phyloP scores from a whole-genome alignment of 2,888 invertebrate genomes.

The Poecilus cupreus region DNA sequence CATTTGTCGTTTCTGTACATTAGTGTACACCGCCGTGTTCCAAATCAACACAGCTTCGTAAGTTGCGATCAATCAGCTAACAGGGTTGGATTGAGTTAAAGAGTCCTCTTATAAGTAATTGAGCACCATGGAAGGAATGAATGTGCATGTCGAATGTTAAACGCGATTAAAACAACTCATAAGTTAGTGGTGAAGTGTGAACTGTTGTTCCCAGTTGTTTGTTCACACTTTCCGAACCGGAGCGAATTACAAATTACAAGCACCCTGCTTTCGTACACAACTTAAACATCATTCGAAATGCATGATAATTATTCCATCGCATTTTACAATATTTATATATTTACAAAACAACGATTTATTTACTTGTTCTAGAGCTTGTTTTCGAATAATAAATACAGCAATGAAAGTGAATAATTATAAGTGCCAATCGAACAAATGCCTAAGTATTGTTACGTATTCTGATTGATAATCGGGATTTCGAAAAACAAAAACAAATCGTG shows the following conservation, averaged over 20 bases:
- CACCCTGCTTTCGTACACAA: constrained; percentile 9
- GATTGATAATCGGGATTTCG: constrained; percentile 18
- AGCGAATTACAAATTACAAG: too few relatives aligned
- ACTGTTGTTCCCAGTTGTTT: constrained; percentile 58
- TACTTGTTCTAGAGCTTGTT: not conserved
- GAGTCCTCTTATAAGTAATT: constrained; percentile 69
- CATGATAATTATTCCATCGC: constrained; percentile 4
- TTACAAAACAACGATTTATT: too few relatives aligned
- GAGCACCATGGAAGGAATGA: constrained; percentile 84
- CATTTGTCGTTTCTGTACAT: constrained; percentile 30
- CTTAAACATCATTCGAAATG: constrained; percentile 1
- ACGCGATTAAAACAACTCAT: constrained; percentile 49
- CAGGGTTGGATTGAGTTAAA: constrained; percentile 57
- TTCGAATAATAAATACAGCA: constrained; percentile 16
- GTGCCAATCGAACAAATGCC: constrained; percentile 8
- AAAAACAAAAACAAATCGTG: constrained; percentile 3
- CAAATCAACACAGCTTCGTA: constrained; percentile 17
- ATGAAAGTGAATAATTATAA: constrained; percentile 17
- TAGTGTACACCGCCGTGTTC: too few relatives aligned
- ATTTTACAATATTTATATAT: not conserved
- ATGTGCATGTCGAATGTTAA: constrained; percentile 69
- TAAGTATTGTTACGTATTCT: constrained; percentile 1
- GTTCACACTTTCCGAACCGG: too few relatives aligned
- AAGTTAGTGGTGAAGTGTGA: constrained; percentile 47
- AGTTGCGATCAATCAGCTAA: constrained; percentile 48